These are phyloP conservation scores for Cantharis nigra DNA, from an alignment of 2,888 invertebrate genomes.

Conservation along the genomic window DNA sequence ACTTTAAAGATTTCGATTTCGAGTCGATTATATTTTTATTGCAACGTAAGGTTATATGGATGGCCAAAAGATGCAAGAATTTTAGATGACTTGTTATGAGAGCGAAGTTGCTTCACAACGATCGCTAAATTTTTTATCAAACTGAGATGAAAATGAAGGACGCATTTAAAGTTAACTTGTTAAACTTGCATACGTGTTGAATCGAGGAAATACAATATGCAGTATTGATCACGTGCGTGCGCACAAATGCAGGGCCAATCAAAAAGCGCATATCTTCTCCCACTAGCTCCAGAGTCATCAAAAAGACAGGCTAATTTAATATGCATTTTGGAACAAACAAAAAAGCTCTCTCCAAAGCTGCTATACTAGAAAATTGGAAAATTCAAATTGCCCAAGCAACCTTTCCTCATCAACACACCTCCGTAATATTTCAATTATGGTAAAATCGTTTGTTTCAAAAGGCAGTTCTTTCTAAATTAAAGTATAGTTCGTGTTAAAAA, in stretches of 20 bases:
- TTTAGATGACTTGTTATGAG: background rate
- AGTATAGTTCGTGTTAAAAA: background rate
- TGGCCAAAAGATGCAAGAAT: background rate
- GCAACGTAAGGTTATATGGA: background rate
- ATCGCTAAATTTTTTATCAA: background rate
- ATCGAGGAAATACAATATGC: constrained; percentile 34
- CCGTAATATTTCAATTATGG: background rate
- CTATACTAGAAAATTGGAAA: constrained; percentile 4
- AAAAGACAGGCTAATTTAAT: constrained; percentile 21
- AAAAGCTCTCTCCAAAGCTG: constrained; percentile 11
- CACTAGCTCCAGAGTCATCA: constrained; percentile 7
- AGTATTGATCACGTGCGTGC: constrained; percentile 47
- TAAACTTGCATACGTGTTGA: constrained; percentile 30
- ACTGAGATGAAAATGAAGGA: background rate
- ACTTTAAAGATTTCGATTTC: background rate
- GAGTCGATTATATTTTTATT: background rate
- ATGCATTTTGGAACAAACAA: constrained; percentile 19
- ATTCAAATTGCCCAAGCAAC: background rate
- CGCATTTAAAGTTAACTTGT: background rate
- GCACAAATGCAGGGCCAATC: constrained; percentile 32
- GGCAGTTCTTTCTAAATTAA: background rate
- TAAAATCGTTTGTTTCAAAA: background rate
- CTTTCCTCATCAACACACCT: background rate
- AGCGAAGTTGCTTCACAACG: background rate
- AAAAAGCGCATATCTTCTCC: background rate